Conservation (phyloP, 1,140 invertebrate species). For the Ceratosolen fusciceps region DNA sequence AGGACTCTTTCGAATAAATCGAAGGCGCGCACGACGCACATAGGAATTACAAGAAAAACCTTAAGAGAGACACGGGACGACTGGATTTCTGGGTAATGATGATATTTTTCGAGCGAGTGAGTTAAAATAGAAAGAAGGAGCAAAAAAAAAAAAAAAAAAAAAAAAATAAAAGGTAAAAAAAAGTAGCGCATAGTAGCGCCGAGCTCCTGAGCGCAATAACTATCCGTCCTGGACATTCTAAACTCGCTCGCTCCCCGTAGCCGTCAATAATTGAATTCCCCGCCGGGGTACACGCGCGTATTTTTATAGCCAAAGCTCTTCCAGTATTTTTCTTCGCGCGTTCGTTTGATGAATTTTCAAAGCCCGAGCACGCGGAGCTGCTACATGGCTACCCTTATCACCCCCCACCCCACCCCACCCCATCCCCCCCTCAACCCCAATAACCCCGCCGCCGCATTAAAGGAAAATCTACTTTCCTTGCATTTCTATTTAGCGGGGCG, state of each 20-base stretch:
- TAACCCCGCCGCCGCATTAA: neutral
- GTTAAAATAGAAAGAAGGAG: no score
- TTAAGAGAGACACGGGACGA: no score
- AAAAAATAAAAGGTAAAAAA: no score
- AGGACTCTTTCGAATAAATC: no score
- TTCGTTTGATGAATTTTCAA: constrained; percentile 16
- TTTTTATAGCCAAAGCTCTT: constrained; percentile 18
- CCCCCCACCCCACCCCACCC: no score
- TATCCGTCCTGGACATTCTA: neutral
- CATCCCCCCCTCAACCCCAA: no score
- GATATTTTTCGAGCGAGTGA: no score
- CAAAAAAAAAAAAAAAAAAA: no score
- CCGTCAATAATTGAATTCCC: constrained; percentile 24
- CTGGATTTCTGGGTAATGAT: no score
- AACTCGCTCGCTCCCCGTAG: neutral
- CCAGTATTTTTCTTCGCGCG: neutral
- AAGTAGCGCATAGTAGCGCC: no score
- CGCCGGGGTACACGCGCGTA: neutral
- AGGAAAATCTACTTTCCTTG: constrained; percentile 1
- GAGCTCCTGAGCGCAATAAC: neutral
- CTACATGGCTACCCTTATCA: no score
- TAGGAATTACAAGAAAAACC: neutral
- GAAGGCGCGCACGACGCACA: no score
- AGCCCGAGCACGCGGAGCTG: neutral
- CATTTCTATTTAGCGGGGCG: neutral